phyloP scores from a whole-genome alignment of 2,888 invertebrate genomes.

The Galerucella pusilla region DNA sequence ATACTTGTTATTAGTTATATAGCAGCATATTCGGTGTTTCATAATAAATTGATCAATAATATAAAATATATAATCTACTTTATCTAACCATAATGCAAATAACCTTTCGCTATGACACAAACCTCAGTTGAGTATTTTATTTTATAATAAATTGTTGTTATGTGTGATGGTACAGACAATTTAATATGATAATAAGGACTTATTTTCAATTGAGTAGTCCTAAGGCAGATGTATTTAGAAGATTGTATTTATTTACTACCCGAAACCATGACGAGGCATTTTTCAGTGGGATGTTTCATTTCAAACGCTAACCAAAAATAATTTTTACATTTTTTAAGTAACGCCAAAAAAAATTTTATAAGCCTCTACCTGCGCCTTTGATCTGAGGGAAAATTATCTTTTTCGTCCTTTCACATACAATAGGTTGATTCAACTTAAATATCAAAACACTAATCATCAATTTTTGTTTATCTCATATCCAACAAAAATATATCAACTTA shows the following conservation, averaged over 20 bases:
- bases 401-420: not conserved
- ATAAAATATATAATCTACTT: not conserved
- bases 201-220: conserved; percentile 25
- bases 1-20: no score
- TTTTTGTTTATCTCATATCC: no score
- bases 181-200: conserved; percentile 19
- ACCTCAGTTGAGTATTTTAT: not conserved
- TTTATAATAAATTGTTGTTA: conserved; percentile 12
- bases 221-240: conserved; percentile 23
- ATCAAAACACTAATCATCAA: no score
- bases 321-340: not conserved
- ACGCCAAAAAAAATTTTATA: not conserved
- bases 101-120: not conserved
- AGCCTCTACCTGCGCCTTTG: conserved; percentile 1
- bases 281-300: conserved; percentile 19
- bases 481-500: no score
- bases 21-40: no score
- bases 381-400: not conserved
- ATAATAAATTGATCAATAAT: not conserved
- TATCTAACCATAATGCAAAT: not conserved
- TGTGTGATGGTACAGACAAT: conserved; percentile 3
- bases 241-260: conserved; percentile 29
- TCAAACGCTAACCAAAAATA: not conserved
- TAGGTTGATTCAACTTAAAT: no score
- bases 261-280: conserved; percentile 22